Evolutionary conservation across 1,140 invertebrate species (phyloP).

Genomic region (Carposina sasakii): DNA sequence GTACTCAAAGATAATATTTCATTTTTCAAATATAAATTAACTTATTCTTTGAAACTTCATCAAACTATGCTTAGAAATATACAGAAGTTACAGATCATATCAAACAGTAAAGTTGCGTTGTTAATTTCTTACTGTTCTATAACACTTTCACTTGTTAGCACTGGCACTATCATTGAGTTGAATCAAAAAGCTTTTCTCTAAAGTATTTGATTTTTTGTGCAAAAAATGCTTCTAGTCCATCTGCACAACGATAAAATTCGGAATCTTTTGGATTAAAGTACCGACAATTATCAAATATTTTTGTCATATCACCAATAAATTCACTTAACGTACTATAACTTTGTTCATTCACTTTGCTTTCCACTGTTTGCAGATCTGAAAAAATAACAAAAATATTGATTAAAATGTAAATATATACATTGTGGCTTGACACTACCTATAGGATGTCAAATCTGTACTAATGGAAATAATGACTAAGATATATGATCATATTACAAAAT

Average conservation of each 20-base stretch:
- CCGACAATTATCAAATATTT: constrained; percentile 98
- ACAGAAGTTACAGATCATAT: constrained; percentile 50
- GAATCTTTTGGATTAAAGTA: constrained; percentile 97
- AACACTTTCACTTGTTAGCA: constrained; percentile 36
- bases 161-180: constrained; percentile 67
- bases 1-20: constrained; percentile 41
- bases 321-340: constrained; percentile 92
- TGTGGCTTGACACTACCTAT: too few relatives aligned
- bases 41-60: constrained; percentile 52
- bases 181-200: constrained; percentile 84
- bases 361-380: constrained; percentile 94
- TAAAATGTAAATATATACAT: constrained; percentile 5
- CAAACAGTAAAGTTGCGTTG: constrained; percentile 19
- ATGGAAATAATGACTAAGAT: too few relatives aligned
- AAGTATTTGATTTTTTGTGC: constrained; percentile 92
- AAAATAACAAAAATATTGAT: constrained; percentile 38
- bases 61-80: constrained; percentile 60
- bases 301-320: constrained; percentile 97
- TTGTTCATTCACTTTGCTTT: constrained; percentile 87
- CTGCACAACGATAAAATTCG: constrained; percentile 95
- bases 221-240: constrained; percentile 95
- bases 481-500: too few relatives aligned
- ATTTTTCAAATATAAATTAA: too few relatives aligned
- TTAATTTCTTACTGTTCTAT: constrained; percentile 19
- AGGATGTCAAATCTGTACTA: too few relatives aligned